Conservation (phyloP, 1,140 invertebrate genomes). For the Drosophila burlai region DNA sequence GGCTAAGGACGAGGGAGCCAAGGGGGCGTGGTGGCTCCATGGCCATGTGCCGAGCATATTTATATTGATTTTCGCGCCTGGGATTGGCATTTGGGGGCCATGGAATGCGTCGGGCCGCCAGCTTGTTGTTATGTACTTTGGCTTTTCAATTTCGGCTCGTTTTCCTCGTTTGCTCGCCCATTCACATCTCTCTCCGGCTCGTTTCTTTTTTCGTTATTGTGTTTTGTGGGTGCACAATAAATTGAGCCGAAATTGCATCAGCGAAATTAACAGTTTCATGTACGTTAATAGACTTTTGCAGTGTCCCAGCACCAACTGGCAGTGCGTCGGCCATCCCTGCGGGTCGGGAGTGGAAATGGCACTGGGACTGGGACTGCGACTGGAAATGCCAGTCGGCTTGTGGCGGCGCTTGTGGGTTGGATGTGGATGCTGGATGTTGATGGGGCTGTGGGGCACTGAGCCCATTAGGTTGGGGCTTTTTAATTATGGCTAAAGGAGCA, state of each 20-base stretch:
- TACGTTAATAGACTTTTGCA: constrained; percentile 82
- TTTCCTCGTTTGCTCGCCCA: constrained; percentile 47
- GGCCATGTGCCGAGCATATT: constrained; percentile 73
- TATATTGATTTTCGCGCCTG: constrained; percentile 82
- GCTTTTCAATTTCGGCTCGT: constrained; percentile 80
- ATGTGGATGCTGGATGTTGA: constrained; percentile 1
- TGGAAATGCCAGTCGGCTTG: constrained; percentile 6
- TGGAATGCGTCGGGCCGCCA: constrained; percentile 45
- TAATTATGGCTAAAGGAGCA: constrained; percentile 54
- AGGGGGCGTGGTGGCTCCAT: constrained; percentile 26
- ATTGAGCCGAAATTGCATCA: constrained; percentile 82
- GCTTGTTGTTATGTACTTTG: constrained; percentile 82
- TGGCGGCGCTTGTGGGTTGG: constrained; percentile 6
- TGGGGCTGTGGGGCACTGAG: constrained; percentile 16
- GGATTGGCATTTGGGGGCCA: constrained; percentile 58
- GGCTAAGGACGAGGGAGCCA: neutral
- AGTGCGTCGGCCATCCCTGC: constrained; percentile 3
- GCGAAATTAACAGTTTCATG: constrained; percentile 81
- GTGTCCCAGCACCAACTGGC: constrained; percentile 24
- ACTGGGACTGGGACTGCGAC: constrained; percentile 1
- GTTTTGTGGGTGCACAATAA: constrained; percentile 81
- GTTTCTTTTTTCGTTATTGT: constrained; percentile 40
- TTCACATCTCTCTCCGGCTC: constrained; percentile 20
- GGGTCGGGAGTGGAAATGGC: constrained; percentile 4
- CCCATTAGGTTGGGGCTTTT: constrained; percentile 57